Conservation (phyloP, 2,888 invertebrate species). For the Sympetrum striolatum region DNA sequence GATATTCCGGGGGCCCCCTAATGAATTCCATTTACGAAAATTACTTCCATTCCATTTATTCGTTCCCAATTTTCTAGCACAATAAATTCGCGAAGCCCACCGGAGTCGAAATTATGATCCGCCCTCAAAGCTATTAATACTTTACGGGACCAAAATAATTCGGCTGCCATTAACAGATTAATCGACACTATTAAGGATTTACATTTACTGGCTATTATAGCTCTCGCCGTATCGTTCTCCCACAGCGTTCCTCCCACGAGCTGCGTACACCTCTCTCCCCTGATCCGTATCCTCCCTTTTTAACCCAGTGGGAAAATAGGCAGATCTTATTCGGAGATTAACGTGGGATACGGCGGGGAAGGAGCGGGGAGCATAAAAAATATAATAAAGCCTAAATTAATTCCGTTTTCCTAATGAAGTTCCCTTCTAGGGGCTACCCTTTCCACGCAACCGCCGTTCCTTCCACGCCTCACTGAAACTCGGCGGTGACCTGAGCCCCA, state of each 20-base stretch:
- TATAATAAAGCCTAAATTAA: conserved; percentile 38
- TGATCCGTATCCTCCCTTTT: not conserved
- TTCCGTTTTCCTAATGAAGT: conserved; percentile 42
- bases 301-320: conserved; percentile 28
- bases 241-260: not conserved
- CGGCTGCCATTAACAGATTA: not conserved
- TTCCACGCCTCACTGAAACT: conserved; percentile 36
- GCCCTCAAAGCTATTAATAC: too few relatives aligned
- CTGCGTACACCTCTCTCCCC: not conserved
- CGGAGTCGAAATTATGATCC: too few relatives aligned
- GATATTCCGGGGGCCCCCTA: too few relatives aligned
- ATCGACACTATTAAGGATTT: not conserved
- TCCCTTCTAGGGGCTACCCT: conserved; percentile 28
- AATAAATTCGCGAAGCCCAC: too few relatives aligned
- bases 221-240: not conserved
- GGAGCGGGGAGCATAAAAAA: conserved; percentile 22
- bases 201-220: not conserved
- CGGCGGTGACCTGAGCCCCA: conserved; percentile 34
- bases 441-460: not conserved
- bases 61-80: too few relatives aligned
- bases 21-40: too few relatives aligned
- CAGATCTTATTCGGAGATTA: conserved; percentile 39
- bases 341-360: not conserved
- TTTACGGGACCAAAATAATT: not conserved
- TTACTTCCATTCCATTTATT: too few relatives aligned